Base-by-base conservation (phyloP, 2,797 vertebrate species). In the Muraenolepis orangiensis region DNA sequence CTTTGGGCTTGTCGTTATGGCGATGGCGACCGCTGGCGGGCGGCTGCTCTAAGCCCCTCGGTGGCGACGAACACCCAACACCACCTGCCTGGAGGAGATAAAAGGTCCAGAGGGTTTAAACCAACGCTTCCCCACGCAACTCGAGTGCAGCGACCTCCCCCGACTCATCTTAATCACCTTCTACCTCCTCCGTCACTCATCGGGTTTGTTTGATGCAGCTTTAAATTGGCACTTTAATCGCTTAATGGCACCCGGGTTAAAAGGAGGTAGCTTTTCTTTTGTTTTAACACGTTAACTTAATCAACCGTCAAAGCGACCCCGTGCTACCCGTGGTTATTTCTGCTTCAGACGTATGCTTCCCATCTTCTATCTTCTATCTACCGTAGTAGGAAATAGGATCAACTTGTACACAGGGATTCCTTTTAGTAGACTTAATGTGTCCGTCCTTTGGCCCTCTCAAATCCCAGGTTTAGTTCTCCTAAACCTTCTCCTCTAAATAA, bases 1-100 rank as follows among this genome's bases (percentile, higher is more conserved):
- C 77, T 69, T 76, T 46, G 74, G 36, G 74, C 30, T n/a, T 72
- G 40, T 10, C 64, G 57, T 71, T 18, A 20, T 66, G 32, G 69
- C 78, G 78, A n/a, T 72, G 74, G 51, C 16, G 51, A 68, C 11
- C 6, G 66, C 18, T 1, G 30, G 11, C 12, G 28, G 51, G 20
- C 20, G 6, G 20, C 10, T 3, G 16, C 51, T n/a, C 20, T 57
- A 57, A 57, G 51, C 51, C 51, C 20, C 51, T 57, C n/a, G 6
- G 7, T n/a, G 3, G 20, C n/a, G 10, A n/a, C 51, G 51, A 23
- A 0, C 51, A 57, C n/a, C 20, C 51, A 23, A 11, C 51, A 23
- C 20, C 51, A 10, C 51, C 51, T 57, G 51, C 51, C 51, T 23
- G 20, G 51, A 23, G 20, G 51, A 57, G 51, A 57, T 57, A 57